phyloP scores from a whole-genome alignment of 2,113 vertebrate genomes.

The Eolophus roseicapilla region DNA sequence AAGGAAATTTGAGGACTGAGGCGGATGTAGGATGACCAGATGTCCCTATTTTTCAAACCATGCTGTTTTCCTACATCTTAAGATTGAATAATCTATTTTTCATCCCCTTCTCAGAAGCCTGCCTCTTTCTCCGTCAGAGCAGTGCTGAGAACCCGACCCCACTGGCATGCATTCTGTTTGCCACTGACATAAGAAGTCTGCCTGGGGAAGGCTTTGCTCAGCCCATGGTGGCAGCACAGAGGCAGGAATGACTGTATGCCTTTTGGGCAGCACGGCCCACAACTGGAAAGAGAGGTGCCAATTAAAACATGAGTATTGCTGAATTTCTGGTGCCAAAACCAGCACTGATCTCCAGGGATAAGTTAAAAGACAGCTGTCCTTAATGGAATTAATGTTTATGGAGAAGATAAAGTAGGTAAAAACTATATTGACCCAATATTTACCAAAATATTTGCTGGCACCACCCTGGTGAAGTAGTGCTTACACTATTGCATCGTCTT shows the following conservation, averaged over 20 bases:
- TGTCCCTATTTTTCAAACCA: constrained; percentile 63
- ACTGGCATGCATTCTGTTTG: neutral
- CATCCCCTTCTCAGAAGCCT: constrained; percentile 46
- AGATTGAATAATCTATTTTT: constrained; percentile 63
- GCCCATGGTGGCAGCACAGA: neutral
- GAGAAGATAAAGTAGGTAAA: constrained; percentile 34
- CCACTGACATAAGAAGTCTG: neutral
- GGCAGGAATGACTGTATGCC: neutral
- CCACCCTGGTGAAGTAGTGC: neutral
- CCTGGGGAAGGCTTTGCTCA: neutral
- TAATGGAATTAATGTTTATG: neutral
- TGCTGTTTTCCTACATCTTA: constrained; percentile 33
- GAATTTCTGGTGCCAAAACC: constrained; percentile 10
- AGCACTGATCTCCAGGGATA: neutral
- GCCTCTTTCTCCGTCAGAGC: constrained; percentile 6
- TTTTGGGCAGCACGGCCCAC: neutral
- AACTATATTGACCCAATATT: constrained; percentile 1
- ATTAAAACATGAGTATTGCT: neutral
- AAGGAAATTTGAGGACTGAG: constrained; percentile 54
- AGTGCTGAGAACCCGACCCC: constrained; percentile 3
- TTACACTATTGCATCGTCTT: neutral
- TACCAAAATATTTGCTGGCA: neutral
- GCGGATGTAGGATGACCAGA: constrained; percentile 62
- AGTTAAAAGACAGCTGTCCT: constrained; percentile 22
- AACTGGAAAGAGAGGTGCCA: neutral